phyloP scores from a whole-genome alignment of 2,113 vertebrate species.

The Tretioscincus oriximinensis region DNA sequence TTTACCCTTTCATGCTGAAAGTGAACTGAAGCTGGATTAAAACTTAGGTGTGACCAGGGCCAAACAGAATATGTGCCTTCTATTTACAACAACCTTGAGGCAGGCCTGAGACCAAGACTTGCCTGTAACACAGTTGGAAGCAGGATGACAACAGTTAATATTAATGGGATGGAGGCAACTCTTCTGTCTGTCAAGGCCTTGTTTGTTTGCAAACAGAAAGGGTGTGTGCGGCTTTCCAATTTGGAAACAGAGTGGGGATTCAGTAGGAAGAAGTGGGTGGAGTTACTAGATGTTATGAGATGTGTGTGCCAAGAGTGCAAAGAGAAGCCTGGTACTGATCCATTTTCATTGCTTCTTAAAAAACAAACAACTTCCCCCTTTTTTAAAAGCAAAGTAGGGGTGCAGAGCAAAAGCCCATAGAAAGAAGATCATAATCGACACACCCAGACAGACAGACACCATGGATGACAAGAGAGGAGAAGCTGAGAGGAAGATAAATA shows the following conservation, averaged over 20 bases:
- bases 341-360: not conserved
- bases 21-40: too few relatives aligned
- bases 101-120: not conserved
- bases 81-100: not conserved
- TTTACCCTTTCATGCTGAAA: too few relatives aligned
- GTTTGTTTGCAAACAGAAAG: slow-evolving; percentile 76
- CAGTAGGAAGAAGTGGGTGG: slow-evolving; percentile 40
- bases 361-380: not conserved
- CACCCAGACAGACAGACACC: not conserved
- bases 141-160: slow-evolving; percentile 24
- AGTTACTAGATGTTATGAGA: slow-evolving; percentile 34
- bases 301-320: slow-evolving; percentile 40
- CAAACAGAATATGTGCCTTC: too few relatives aligned
- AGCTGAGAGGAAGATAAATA: not conserved
- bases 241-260: slow-evolving; percentile 75
- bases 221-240: slow-evolving; percentile 68
- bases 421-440: slow-evolving; percentile 4
- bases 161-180: slow-evolving; percentile 33
- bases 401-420: not conserved
- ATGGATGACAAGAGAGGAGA: not conserved
- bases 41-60: too few relatives aligned
- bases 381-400: too few relatives aligned
- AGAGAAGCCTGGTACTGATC: slow-evolving; percentile 62
- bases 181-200: slow-evolving; percentile 64
- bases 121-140: not conserved